A percentile compares a stretch with the other conserved stretches of the same genome.
Evolutionary conservation across 2,888 invertebrate genomes (phyloP).

Genomic region (Calameuta idolon): DNA sequence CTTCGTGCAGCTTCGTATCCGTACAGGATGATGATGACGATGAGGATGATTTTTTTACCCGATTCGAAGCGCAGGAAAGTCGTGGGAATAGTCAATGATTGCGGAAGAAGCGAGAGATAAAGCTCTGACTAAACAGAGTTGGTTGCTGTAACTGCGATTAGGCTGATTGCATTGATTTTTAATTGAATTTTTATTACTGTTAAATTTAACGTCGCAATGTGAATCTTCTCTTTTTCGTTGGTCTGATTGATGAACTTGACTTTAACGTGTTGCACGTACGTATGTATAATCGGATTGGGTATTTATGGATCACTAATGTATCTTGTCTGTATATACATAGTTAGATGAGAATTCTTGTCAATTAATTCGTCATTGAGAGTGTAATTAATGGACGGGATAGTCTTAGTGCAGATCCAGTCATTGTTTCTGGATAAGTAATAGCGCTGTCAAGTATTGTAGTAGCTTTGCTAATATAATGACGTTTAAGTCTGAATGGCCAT

Average conservation of each 20-base stretch:
- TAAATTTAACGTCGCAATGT: background rate
- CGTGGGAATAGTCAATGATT: background rate
- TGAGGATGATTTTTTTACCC: background rate
- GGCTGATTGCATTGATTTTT: background rate
- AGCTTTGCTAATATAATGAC: background rate
- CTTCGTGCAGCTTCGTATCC: background rate
- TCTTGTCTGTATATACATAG: background rate
- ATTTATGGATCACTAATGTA: background rate
- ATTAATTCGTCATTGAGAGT: background rate
- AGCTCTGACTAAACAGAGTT: background rate
- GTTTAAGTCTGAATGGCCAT: background rate
- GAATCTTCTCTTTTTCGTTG: background rate
- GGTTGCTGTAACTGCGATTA: background rate
- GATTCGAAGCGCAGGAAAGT: background rate
- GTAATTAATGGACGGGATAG: background rate
- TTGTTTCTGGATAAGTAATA: background rate
- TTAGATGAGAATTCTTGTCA: background rate
- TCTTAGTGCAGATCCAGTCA: background rate
- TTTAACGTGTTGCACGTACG: background rate
- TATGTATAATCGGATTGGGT: background rate
- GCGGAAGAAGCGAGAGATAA: background rate
- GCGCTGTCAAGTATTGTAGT: background rate
- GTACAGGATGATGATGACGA: background rate
- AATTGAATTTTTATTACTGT: background rate
- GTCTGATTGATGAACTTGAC: background rate